Percentiles rank a stretch among this genome's conserved stretches.
phyloP scores from a whole-genome alignment of 2,888 invertebrate species.

The Nemotelus pantherinus region DNA sequence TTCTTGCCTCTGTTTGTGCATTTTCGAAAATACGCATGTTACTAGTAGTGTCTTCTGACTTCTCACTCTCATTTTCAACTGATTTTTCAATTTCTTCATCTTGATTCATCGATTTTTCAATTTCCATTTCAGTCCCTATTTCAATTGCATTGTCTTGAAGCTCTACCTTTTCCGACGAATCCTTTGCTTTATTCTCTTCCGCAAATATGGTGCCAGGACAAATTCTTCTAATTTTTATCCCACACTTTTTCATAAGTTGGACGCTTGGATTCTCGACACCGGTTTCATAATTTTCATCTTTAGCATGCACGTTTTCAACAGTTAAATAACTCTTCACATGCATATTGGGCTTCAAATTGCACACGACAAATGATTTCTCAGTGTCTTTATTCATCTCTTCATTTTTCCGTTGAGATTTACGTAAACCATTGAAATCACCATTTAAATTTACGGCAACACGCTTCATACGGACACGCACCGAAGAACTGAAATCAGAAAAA shows the following conservation, averaged over 20 bases:
- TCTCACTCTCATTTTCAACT: neutral
- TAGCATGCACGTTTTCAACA: neutral
- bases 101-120: neutral
- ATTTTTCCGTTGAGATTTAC: neutral
- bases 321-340: neutral
- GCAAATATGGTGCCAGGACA: neutral
- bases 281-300: neutral
- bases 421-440: conserved; percentile 1
- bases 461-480: conserved; percentile 1
- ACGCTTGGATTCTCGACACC: neutral
- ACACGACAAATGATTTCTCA: conserved; percentile 36
- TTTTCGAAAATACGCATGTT: too few species aligned
- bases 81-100: neutral
- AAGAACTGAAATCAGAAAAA: neutral
- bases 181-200: neutral
- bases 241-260: conserved; percentile 15
- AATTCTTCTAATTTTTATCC: conserved; percentile 16
- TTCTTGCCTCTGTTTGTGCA: too few species aligned
- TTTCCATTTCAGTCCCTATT: neutral
- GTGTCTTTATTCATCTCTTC: neutral
- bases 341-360: conserved; percentile 18
- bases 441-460: conserved; percentile 7
- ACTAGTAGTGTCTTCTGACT: too few species aligned
- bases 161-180: neutral
- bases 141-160: neutral